These are phyloP conservation scores for Antennarius striatus DNA, from an alignment of 2,113 vertebrate genomes.

Conservation along the genomic window DNA sequence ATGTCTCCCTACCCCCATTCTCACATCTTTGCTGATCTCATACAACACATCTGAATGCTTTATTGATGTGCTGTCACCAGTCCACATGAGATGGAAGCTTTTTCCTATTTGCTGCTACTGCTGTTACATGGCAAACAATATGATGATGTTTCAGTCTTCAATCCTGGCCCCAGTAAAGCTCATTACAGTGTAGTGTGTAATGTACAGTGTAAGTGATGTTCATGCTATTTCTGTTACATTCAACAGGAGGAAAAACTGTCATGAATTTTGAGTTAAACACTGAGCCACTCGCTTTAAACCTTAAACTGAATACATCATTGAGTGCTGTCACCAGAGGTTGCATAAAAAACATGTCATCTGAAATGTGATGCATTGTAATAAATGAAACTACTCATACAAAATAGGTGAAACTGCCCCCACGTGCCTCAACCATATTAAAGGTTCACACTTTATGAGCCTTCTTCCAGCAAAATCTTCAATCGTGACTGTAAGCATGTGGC, in stretches of 20 bases:
- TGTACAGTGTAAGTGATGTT: background rate
- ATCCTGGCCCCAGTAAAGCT: background rate
- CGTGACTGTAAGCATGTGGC: too few relatives aligned
- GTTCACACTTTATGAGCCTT: background rate
- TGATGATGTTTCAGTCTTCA: background rate
- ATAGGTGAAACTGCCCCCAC: background rate
- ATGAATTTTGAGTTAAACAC: background rate
- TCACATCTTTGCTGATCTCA: constrained; percentile 1
- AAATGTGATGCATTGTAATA: background rate
- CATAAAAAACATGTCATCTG: background rate
- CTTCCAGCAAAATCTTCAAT: background rate
- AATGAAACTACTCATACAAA: background rate
- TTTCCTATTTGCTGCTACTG: background rate
- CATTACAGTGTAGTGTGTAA: background rate
- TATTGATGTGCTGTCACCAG: constrained; percentile 4
- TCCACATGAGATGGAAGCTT: background rate
- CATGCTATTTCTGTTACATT: background rate
- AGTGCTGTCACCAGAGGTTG: background rate
- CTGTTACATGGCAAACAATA: background rate
- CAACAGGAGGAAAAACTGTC: background rate
- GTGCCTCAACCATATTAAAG: background rate
- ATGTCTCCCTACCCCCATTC: background rate
- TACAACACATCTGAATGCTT: background rate
- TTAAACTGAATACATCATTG: background rate
- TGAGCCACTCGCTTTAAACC: background rate